Percentiles rank a stretch among this genome's conserved stretches.
These are phyloP conservation scores for Spea hammondii DNA, from an alignment of 2,797 vertebrate species.

Conservation along the genomic window DNA sequence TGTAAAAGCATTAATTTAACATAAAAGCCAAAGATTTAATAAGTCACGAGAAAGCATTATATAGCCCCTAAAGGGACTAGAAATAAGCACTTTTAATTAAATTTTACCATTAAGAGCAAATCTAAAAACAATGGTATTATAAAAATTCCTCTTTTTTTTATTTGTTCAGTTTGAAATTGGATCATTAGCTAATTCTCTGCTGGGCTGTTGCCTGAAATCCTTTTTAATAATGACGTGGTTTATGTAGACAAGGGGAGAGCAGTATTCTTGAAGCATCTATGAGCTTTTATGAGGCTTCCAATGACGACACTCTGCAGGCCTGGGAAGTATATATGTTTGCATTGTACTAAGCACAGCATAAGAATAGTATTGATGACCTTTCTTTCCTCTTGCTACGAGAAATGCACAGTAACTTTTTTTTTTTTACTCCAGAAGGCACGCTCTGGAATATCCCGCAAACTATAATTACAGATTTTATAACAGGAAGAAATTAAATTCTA, in stretches of 20 bases:
- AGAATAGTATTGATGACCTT: not conserved
- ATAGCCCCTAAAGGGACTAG: not conserved
- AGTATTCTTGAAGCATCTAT: not conserved
- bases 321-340: conserved; percentile 6
- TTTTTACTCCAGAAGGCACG: conserved; percentile 7
- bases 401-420: not conserved
- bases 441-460: not conserved
- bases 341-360: conserved; percentile 8
- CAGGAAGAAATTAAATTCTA: conserved; percentile 10
- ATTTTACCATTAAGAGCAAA: conserved; percentile 11
- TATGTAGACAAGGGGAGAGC: conserved; percentile 1
- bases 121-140: not conserved
- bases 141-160: not conserved
- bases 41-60: not conserved
- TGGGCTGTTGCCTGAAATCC: conserved; percentile 2
- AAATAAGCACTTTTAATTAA: not conserved
- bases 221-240: conserved; percentile 5
- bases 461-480: conserved; percentile 37
- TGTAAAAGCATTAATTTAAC: no score
- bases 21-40: no score
- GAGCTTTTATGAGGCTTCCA: not conserved
- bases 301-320: not conserved
- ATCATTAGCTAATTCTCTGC: conserved; percentile 15
- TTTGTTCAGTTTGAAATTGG: no score
- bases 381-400: conserved; percentile 8